Evolutionary conservation across 1,140 invertebrate genomes (phyloP).

Genomic region (Argopecten irradians): DNA sequence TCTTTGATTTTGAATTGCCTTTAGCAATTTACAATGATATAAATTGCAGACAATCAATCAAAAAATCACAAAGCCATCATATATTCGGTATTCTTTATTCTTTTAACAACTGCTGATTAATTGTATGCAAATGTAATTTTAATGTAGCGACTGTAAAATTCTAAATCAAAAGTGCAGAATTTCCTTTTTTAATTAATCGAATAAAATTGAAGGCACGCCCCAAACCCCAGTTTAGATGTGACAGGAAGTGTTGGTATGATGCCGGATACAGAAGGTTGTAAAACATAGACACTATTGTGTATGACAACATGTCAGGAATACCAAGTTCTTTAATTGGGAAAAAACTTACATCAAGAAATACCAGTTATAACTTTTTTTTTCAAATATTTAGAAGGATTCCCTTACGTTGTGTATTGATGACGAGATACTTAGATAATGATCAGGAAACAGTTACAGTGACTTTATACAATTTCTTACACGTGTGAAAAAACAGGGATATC

Average conservation of each 20-base stretch:
- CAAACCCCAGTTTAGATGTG: background rate
- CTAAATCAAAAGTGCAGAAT: background rate
- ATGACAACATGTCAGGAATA: background rate
- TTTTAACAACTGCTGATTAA: background rate
- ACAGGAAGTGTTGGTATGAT: background rate
- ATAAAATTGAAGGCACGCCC: background rate
- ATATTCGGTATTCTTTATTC: background rate
- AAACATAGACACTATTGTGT: background rate
- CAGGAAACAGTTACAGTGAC: background rate
- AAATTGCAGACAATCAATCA: background rate
- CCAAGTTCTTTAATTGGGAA: background rate
- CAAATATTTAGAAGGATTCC: background rate
- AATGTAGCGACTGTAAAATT: slow-evolving; percentile 3
- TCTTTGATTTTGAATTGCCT: background rate
- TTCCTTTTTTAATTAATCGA: background rate
- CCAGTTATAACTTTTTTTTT: background rate
- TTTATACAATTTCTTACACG: background rate
- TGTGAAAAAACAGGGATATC: background rate
- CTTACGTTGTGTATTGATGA: background rate
- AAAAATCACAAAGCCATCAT: background rate
- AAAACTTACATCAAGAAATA: background rate
- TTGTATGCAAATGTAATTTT: slow-evolving; percentile 12
- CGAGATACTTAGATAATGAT: background rate
- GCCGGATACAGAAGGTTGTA: background rate
- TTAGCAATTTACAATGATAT: background rate